These are phyloP conservation scores for Nothobranchius furzeri DNA, from an alignment of 2,113 vertebrate species.

Conservation along the genomic window DNA sequence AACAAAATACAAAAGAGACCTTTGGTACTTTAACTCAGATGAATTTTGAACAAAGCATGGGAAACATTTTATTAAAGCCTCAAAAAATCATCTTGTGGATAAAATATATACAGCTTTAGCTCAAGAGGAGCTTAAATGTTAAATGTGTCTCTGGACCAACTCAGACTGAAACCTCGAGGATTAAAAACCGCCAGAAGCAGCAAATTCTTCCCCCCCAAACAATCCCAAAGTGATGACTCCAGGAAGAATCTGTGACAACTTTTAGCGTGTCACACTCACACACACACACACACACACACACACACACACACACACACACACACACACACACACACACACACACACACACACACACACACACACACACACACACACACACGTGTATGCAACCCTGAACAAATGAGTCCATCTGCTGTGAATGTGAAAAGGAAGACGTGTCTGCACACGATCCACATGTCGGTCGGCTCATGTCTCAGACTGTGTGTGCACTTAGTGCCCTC, in stretches of 20 bases:
- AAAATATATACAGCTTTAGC: no score
- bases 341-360: neutral
- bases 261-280: neutral
- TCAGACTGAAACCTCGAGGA: no score
- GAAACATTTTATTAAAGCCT: no score
- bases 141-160: no score
- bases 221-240: neutral
- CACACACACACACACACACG: neutral
- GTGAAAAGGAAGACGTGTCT: neutral
- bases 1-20: no score
- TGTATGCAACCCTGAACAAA: neutral
- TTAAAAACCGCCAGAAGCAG: no score
- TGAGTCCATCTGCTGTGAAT: neutral
- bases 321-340: neutral
- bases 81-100: no score
- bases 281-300: neutral
- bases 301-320: neutral
- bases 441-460: neutral
- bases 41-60: no score
- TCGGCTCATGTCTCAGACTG: neutral
- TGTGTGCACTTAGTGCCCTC: conserved; percentile 43
- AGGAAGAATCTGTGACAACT: neutral
- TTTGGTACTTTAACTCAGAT: no score
- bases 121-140: no score
- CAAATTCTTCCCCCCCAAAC: neutral